Percentiles rank a stretch among this genome's conserved stretches.
Evolutionary conservation across 2,797 vertebrate species (phyloP).

Genomic region (Rhinella marina): DNA sequence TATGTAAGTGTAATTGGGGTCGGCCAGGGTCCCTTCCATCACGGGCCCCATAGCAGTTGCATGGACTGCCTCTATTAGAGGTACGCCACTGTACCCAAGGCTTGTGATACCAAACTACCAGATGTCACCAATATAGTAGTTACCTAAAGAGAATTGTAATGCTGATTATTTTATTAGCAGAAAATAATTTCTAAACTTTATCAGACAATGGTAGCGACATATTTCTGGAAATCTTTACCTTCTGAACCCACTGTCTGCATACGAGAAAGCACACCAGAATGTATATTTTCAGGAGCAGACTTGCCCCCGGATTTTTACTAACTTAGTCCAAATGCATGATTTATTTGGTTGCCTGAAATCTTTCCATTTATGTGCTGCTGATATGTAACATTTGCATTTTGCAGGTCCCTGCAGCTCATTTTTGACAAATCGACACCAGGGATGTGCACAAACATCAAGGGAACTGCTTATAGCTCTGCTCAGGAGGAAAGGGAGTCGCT

Average conservation of each 20-base stretch:
- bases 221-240: neutral
- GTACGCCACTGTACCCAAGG: too few relatives aligned
- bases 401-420: slow-evolving; percentile 28
- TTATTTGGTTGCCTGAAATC: slow-evolving; percentile 2
- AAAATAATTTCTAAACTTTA: neutral
- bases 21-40: too few relatives aligned
- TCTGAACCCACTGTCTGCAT: neutral
- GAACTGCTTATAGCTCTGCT: slow-evolving; percentile 42
- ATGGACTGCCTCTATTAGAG: too few relatives aligned
- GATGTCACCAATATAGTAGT: neutral
- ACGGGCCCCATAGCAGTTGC: too few relatives aligned
- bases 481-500: slow-evolving; percentile 40
- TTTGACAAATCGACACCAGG: slow-evolving; percentile 32
- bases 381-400: slow-evolving; percentile 53
- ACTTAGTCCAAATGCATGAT: slow-evolving; percentile 1
- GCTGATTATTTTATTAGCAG: neutral
- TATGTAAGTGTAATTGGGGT: too few relatives aligned
- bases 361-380: slow-evolving; percentile 28
- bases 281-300: neutral
- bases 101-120: too few relatives aligned
- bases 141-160: neutral
- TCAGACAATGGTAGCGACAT: neutral
- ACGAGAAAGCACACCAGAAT: neutral
- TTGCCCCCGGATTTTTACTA: neutral
- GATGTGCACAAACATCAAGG: slow-evolving; percentile 38